These are phyloP conservation scores for Perdita meconis DNA, from an alignment of 2,888 invertebrate species.

Conservation along the genomic window DNA sequence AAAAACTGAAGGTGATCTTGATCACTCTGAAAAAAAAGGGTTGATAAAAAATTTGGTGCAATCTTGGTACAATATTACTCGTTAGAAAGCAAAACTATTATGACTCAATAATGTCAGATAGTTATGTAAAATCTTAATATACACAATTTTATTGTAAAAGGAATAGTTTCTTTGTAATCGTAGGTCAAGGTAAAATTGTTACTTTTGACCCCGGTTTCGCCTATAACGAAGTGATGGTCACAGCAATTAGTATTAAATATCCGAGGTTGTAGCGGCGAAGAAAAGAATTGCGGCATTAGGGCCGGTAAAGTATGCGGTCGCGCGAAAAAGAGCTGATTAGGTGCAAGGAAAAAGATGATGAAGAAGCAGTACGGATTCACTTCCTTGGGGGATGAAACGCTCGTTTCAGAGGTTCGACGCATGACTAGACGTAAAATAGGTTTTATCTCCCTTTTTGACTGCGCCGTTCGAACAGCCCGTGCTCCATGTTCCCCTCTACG, in stretches of 20 bases:
- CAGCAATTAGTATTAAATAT: neutral
- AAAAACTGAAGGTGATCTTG: no score
- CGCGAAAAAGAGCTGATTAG: conserved; percentile 10
- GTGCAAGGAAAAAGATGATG: neutral
- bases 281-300: neutral
- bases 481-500: neutral
- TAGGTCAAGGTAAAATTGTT: no score
- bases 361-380: conserved; percentile 14
- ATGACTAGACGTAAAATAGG: conserved; percentile 31
- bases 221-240: neutral
- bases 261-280: neutral
- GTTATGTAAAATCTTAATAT: no score
- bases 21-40: no score
- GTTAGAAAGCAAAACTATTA: no score
- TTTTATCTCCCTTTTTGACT: conserved; percentile 33
- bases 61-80: no score
- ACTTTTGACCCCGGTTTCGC: no score
- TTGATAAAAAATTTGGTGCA: no score
- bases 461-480: conserved; percentile 1
- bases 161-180: no score
- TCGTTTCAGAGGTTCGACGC: conserved; percentile 24
- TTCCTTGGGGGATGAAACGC: conserved; percentile 28
- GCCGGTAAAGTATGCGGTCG: neutral
- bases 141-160: no score
- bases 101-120: no score